Base-by-base conservation (phyloP, 2,797 vertebrate species). In the Denticeps clupeoides region DNA sequence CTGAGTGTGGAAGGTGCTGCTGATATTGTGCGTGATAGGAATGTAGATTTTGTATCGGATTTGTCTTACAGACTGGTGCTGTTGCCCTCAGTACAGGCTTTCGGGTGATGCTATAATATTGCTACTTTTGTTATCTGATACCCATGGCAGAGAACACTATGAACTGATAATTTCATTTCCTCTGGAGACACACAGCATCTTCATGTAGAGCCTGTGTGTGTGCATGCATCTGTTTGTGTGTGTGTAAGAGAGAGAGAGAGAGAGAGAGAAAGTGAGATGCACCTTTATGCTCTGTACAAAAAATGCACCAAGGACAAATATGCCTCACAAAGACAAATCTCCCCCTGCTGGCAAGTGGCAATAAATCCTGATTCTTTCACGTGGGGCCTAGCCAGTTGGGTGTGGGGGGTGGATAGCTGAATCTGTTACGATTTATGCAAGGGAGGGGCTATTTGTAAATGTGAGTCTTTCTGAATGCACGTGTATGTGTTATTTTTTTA, bases 331-430 rank as follows among this genome's bases (percentile, higher is more conserved):
- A 37, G 37, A 33, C 33, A 18, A 18, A 37, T 37, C 33, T 37
- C 33, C 33, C 7, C 33, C 33, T 37, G 33, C 33, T 37, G 59
- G 54, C 28, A 10, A 13, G 46, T 26, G 1, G 8, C 9, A 48
- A 37, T 16, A 47, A 9, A 9, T 33, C 5, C 1, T 43, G 18
- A 27, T 24, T 42, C 46, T 24, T 25, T 19, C 44, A 29, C 13
- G 3, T 45, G 13, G 10, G 3, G 13, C 12, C n/a, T 7, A 4
- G 6, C 26, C n/a, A 7, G 23, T 44, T 13, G 27, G 24, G n/a
- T 27, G 11, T 19, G 9, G 41, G 44, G 42, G 13, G 11, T 41
- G 5, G 9, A 15, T 41, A 19, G 44, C 25, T 45, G 18, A 49
- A 21, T 45, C 13, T 41, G 11, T 16, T n/a, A 10, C 38, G 18